phyloP scores from a whole-genome alignment of 2,113 vertebrate species.

The Trinectes maculatus region DNA sequence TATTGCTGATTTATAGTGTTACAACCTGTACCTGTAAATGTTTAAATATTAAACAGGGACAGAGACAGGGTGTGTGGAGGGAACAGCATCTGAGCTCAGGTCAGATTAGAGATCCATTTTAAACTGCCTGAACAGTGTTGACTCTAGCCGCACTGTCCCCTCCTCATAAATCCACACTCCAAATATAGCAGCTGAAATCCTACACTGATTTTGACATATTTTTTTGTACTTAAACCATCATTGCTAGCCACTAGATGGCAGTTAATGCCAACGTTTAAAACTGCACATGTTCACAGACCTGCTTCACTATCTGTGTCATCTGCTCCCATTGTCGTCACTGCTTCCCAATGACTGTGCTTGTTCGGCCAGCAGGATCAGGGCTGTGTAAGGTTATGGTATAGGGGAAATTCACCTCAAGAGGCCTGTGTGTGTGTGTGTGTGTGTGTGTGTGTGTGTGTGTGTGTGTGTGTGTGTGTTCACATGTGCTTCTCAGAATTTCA shows the following conservation, averaged over 20 bases:
- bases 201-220: background rate
- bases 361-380: conserved; percentile 17
- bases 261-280: conserved; percentile 45
- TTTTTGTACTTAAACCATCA: background rate
- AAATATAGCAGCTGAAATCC: background rate
- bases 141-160: background rate
- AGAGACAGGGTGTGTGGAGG: too few relatives aligned
- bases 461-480: background rate
- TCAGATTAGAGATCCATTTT: conserved; percentile 3
- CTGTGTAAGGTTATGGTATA: conserved; percentile 4
- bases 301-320: conserved; percentile 8
- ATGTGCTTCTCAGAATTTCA: background rate
- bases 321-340: too few relatives aligned
- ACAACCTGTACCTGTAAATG: background rate
- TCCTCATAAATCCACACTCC: background rate
- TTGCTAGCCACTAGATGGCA: conserved; percentile 76
- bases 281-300: background rate
- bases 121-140: background rate
- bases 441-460: too few relatives aligned
- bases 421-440: background rate
- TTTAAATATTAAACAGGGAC: background rate
- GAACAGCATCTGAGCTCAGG: background rate
- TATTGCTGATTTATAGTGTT: background rate
- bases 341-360: conserved; percentile 11
- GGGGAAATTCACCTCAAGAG: background rate